Conservation (phyloP, 1,140 invertebrate genomes). For the Halyomorpha halys region DNA sequence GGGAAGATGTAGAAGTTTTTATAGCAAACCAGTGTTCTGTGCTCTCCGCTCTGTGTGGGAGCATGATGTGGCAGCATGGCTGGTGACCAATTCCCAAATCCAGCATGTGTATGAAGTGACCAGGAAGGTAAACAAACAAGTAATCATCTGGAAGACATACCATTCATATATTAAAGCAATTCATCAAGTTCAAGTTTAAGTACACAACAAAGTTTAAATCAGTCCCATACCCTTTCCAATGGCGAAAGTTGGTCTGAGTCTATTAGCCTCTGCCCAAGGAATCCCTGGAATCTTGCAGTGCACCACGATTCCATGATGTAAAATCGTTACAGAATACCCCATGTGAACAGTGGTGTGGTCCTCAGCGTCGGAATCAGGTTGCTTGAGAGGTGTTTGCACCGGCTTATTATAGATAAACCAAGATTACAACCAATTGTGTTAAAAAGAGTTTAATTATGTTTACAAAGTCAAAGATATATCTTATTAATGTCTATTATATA, state of each 20-base stretch:
- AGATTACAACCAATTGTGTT: too few species aligned
- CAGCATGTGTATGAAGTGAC: conserved; percentile 64
- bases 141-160: conserved; percentile 47
- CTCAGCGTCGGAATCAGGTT: conserved; percentile 6
- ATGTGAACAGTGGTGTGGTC: conserved; percentile 47
- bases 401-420: conserved; percentile 24
- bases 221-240: conserved; percentile 47
- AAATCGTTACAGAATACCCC: conserved; percentile 22
- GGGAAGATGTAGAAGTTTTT: conserved; percentile 39
- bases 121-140: conserved; percentile 63
- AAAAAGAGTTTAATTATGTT: too few species aligned
- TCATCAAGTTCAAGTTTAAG: too few species aligned
- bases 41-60: conserved; percentile 28
- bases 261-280: conserved; percentile 60
- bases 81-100: conserved; percentile 70
- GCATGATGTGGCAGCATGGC: conserved; percentile 63
- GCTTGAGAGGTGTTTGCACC: conserved; percentile 30
- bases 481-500: too few species aligned
- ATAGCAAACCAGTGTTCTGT: neutral
- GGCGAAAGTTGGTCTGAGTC: conserved; percentile 60
- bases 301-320: conserved; percentile 52
- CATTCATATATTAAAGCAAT: neutral
- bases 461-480: too few species aligned
- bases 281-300: conserved; percentile 70
- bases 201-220: too few species aligned